These are phyloP conservation scores for Zaprionus capensis DNA, from an alignment of 1,140 invertebrate genomes.

Conservation along the genomic window DNA sequence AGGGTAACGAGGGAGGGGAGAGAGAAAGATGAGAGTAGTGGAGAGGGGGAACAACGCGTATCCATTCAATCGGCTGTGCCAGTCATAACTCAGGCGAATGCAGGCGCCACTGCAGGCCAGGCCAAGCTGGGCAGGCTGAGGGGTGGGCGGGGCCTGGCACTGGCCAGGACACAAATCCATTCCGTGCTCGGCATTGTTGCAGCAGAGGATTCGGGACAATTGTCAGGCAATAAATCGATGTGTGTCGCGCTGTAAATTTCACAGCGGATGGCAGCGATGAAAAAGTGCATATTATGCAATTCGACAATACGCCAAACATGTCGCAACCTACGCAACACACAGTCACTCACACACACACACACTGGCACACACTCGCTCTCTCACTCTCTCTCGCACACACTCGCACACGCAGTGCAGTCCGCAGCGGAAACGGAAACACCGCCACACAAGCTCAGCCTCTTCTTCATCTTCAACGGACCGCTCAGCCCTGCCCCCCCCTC, in stretches of 20 bases:
- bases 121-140: not conserved
- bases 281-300: slow-evolving; percentile 84
- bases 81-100: slow-evolving; percentile 69
- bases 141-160: not conserved
- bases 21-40: not conserved
- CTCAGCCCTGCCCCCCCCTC: not conserved
- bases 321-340: slow-evolving; percentile 56
- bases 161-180: slow-evolving; percentile 70
- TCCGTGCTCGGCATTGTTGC: slow-evolving; percentile 64
- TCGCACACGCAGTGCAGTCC: slow-evolving; percentile 31
- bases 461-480: slow-evolving; percentile 61
- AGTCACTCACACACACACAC: slow-evolving; percentile 31
- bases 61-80: slow-evolving; percentile 68
- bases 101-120: slow-evolving; percentile 40
- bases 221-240: slow-evolving; percentile 84
- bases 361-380: not conserved
- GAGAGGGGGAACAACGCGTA: slow-evolving; percentile 32
- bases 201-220: slow-evolving; percentile 73
- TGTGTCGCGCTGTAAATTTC: slow-evolving; percentile 84
- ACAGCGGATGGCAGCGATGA: slow-evolving; percentile 74
- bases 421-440: slow-evolving; percentile 75
- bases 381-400: not conserved
- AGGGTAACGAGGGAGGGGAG: slow-evolving; percentile 13
- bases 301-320: slow-evolving; percentile 81
- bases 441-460: slow-evolving; percentile 73